Percentiles rank a stretch among this genome's conserved stretches.
phyloP scores from a whole-genome alignment of 2,797 vertebrate species.

The Alcedo atthis region DNA sequence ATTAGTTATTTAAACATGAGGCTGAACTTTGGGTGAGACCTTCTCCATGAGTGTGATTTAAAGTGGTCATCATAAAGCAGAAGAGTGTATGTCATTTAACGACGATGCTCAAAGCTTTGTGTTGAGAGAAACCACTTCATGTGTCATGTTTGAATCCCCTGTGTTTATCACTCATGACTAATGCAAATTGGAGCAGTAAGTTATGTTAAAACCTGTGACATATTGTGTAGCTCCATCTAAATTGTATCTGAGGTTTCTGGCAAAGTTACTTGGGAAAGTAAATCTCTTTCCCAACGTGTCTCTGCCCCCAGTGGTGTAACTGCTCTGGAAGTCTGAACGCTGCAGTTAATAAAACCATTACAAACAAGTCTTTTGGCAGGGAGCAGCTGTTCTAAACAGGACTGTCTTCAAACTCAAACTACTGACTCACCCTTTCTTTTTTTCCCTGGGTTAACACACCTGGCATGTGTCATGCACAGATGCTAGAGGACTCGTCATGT shows the following conservation, averaged over 20 bases:
- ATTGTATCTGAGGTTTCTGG: constrained; percentile 38
- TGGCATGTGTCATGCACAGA: not conserved
- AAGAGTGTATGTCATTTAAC: not conserved
- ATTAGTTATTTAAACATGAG: not conserved
- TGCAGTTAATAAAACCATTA: constrained; percentile 42
- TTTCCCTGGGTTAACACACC: not conserved
- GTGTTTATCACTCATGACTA: constrained; percentile 7
- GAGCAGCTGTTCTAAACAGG: not conserved
- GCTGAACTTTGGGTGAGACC: not conserved
- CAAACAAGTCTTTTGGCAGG: not conserved
- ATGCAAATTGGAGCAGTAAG: constrained; percentile 1
- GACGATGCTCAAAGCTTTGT: not conserved
- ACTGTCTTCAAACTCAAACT: not conserved
- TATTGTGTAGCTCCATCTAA: constrained; percentile 50
- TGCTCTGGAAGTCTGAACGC: not conserved
- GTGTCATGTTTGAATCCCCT: not conserved
- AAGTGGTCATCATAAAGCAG: not conserved
- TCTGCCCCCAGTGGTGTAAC: constrained; percentile 19
- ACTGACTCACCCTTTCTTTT: constrained; percentile 36
- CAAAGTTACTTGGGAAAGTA: constrained; percentile 36
- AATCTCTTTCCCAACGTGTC: not conserved
- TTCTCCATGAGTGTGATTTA: not conserved
- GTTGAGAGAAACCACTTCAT: not conserved
- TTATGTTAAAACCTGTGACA: constrained; percentile 28
- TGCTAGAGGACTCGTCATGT: accelerated